A percentile compares a stretch with the other conserved stretches of the same genome.
phyloP scores from a whole-genome alignment of 2,888 invertebrate species.

The Tribolium freemani region DNA sequence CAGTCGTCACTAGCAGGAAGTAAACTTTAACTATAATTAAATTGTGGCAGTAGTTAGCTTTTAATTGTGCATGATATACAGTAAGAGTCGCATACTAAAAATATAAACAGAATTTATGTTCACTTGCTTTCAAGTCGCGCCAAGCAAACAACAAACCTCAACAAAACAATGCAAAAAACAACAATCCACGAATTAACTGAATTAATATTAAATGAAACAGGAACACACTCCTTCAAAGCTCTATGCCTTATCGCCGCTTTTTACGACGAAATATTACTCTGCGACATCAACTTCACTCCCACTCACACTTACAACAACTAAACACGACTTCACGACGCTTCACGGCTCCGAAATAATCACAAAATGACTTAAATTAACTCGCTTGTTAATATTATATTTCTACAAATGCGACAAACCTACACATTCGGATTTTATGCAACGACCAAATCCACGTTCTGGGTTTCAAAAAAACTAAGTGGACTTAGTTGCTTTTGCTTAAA shows the following conservation, averaged over 20 bases:
- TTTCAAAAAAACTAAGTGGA: too few species aligned
- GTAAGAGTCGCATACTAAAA: constrained; percentile 18
- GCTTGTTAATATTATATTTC: too few species aligned
- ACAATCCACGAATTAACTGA: constrained; percentile 2
- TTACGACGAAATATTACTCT: not conserved
- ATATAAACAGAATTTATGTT: constrained; percentile 28
- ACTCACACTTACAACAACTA: too few species aligned
- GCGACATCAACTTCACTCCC: too few species aligned
- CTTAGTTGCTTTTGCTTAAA: too few species aligned
- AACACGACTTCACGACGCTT: too few species aligned
- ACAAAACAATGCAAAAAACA: constrained; percentile 24
- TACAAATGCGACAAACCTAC: too few species aligned
- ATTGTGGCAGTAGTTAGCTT: constrained; percentile 32
- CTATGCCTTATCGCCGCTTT: not conserved
- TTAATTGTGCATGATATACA: constrained; percentile 32
- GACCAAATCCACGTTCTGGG: too few species aligned
- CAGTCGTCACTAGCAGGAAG: constrained; percentile 15
- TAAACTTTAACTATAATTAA: constrained; percentile 29
- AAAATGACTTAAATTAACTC: too few species aligned
- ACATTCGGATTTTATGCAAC: too few species aligned
- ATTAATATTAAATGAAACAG: constrained; percentile 16
- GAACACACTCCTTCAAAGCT: not conserved
- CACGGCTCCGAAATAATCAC: not conserved
- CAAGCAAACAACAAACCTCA: constrained; percentile 20
- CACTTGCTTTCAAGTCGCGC: constrained; percentile 24